Evolutionary conservation across 2,113 vertebrate genomes (phyloP), one percentile per base, ranked within the genome.

Genomic region (Pseudorectes ferrugineus): DNA sequence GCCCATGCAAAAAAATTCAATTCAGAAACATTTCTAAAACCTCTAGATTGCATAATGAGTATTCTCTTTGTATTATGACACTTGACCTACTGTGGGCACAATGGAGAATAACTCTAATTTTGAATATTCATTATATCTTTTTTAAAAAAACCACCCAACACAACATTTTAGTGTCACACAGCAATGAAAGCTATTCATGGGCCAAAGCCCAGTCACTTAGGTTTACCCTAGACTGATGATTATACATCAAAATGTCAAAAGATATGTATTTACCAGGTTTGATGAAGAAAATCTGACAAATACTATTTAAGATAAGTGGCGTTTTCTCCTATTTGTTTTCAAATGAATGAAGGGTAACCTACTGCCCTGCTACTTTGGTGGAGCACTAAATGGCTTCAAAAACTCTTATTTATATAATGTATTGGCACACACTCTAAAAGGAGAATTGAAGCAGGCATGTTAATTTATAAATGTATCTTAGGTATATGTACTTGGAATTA

Each of bases 201-300:
- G 98, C 97, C 97, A 98, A 96, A 98, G 96, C 97, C 97, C 94
- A 98, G 95, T 97, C 97, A 98, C 97, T 98, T 96, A 98, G 92
- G 97, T 97, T 98, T 98, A 97, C 94, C 93, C 94, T 85, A 89
- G 96, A 95, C 93, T 97, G 98, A 98, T 96, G 97, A 97, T 97
- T 98, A 98, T 96, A 97, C 96, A 98, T 98, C 97, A 97, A 97
- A 97, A 97, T 98, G 98, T 98, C 98, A 98, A 97, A 96, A 98
- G 97, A 98, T 97, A 97, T 98, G 96, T 98, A 98, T 98, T 98
- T 98, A 98, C 96, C 95, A 98, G 98, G 96, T 98, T 98, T 97
- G 98, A 98, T 96, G 97, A 98, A 98, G 97, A 98, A 98, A 98
- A 97, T 96, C 95, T 98, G 98, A 98, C 98, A 98, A 98, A 98